Conservation (phyloP, 2,113 vertebrate genomes). For the Platysteira castanea region DNA sequence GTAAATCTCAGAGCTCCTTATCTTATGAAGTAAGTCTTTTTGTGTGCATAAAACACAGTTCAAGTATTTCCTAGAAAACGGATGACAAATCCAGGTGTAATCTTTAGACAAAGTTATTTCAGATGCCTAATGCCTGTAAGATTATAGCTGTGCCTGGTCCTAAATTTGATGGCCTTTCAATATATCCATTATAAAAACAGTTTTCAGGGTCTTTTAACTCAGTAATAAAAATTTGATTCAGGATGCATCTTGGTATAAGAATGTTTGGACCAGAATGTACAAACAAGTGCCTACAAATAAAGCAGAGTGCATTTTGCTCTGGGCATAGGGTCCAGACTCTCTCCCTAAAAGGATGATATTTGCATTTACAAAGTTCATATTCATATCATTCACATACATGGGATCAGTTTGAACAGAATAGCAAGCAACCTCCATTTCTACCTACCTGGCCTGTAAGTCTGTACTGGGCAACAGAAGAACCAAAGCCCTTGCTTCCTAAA, state of each 20-base stretch:
- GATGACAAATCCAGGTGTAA: constrained; percentile 68
- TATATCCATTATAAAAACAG: constrained; percentile 46
- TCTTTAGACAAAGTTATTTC: constrained; percentile 73
- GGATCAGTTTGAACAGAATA: background rate
- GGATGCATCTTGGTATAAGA: constrained; percentile 27
- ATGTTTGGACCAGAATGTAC: background rate
- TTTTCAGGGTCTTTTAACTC: constrained; percentile 62
- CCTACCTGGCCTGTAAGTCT: background rate
- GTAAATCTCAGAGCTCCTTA: constrained; percentile 61
- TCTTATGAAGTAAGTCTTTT: constrained; percentile 63
- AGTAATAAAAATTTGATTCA: constrained; percentile 50
- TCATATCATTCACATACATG: background rate
- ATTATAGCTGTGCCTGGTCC: constrained; percentile 61
- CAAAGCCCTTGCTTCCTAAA: background rate
- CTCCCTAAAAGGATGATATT: background rate
- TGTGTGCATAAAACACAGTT: constrained; percentile 71
- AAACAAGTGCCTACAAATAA: background rate
- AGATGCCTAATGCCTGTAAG: constrained; percentile 68
- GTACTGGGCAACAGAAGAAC: background rate
- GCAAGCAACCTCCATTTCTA: background rate
- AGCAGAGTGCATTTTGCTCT: background rate
- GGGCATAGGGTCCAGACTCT: background rate
- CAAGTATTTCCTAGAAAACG: constrained; percentile 68
- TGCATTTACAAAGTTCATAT: background rate
- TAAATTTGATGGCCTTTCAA: constrained; percentile 67